Evolutionary conservation across 2,888 invertebrate genomes (phyloP).

Genomic region (Drosophila planitibia): DNA sequence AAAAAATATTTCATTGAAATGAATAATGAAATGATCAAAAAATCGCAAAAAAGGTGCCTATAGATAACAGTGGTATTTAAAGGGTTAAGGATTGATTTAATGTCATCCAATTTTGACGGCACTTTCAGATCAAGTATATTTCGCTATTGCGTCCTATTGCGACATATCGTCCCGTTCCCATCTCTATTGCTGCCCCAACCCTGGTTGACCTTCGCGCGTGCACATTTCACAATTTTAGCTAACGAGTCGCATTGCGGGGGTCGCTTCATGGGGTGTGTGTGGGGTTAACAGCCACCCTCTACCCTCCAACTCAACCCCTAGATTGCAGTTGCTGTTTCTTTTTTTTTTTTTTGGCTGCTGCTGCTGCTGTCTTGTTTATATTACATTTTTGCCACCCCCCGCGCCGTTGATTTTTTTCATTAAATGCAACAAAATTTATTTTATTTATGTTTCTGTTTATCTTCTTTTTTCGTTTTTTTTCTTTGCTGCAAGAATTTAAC

Average conservation of each 20-base stretch:
- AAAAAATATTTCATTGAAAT: neutral
- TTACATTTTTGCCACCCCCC: conserved; percentile 47
- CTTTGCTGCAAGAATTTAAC: conserved; percentile 37
- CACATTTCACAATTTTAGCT: conserved; percentile 75
- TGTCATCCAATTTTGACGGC: neutral
- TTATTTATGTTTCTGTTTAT: conserved; percentile 13
- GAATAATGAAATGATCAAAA: neutral
- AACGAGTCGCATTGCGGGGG: conserved; percentile 59
- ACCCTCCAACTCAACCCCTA: conserved; percentile 18
- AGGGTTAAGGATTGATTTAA: neutral
- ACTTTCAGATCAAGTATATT: neutral
- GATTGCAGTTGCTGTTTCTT: conserved; percentile 53
- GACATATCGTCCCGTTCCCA: conserved; percentile 17
- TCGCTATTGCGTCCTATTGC: neutral
- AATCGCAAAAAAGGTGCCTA: neutral
- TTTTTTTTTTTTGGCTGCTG: neutral
- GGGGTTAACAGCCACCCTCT: conserved; percentile 10
- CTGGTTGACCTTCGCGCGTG: conserved; percentile 56
- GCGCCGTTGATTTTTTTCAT: conserved; percentile 47
- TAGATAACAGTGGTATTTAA: neutral
- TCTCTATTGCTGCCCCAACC: conserved; percentile 32
- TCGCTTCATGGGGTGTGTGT: neutral
- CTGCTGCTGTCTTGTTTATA: conserved; percentile 50
- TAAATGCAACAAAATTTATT: conserved; percentile 62
- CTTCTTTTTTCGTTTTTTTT: conserved; percentile 7